A percentile compares a stretch with the other conserved stretches of the same genome.
phyloP scores from a whole-genome alignment of 2,888 invertebrate species.

The Drosophila paramelanica region DNA sequence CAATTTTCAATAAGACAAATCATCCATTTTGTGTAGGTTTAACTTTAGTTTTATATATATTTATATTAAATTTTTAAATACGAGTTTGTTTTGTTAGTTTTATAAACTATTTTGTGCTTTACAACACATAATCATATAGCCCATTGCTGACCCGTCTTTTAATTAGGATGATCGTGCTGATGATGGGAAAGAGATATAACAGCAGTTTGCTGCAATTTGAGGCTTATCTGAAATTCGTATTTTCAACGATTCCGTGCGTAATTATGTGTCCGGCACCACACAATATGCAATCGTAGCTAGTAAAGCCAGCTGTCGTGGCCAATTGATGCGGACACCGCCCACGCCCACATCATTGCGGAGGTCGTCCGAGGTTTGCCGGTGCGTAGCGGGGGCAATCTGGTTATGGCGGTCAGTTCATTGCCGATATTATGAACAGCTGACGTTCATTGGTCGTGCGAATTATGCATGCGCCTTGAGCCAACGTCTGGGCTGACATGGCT shows the following conservation, averaged over 20 bases:
- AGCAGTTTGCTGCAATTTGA: conserved; percentile 60
- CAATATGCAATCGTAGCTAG: conserved; percentile 49
- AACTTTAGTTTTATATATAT: no score
- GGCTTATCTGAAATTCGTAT: conserved; percentile 62
- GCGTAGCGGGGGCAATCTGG: conserved; percentile 34
- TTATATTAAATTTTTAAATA: no score
- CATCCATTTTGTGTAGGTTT: no score
- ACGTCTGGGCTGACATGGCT: conserved; percentile 34
- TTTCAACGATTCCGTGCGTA: conserved; percentile 46
- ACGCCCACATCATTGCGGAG: background rate
- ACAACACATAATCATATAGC: conserved; percentile 27
- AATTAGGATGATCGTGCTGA: conserved; percentile 35
- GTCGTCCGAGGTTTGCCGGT: conserved; percentile 13
- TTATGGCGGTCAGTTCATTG: conserved; percentile 52
- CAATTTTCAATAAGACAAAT: no score
- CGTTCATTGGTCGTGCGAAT: conserved; percentile 64
- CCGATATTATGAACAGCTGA: conserved; percentile 61
- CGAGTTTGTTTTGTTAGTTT: no score
- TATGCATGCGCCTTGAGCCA: conserved; percentile 71
- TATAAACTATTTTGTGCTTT: conserved; percentile 8
- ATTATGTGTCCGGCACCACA: conserved; percentile 45
- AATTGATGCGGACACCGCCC: conserved; percentile 28
- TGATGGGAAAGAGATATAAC: conserved; percentile 35
- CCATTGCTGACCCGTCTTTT: conserved; percentile 12
- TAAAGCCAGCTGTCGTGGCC: conserved; percentile 33